Percentiles rank a stretch among this genome's conserved stretches.
phyloP scores from a whole-genome alignment of 2,888 invertebrate species.

The Metellina segmentata region DNA sequence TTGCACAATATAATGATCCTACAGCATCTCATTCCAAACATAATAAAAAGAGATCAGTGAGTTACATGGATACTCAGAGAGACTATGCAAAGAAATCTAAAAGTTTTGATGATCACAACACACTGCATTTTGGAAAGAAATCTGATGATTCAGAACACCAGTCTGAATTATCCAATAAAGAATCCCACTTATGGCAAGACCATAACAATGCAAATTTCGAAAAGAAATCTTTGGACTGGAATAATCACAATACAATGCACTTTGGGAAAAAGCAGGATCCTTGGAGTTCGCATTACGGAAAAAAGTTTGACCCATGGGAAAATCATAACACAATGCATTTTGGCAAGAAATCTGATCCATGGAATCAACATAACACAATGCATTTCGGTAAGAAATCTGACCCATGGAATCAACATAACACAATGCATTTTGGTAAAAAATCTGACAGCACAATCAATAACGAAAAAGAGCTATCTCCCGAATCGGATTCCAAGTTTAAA shows the following conservation, averaged over 20 bases:
- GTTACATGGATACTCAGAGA: not conserved
- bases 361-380: conserved; percentile 30
- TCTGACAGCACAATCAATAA: not conserved
- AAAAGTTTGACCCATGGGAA: conserved; percentile 41
- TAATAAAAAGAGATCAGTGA: not conserved
- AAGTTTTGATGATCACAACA: conserved; percentile 41
- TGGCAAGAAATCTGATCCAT: conserved; percentile 39
- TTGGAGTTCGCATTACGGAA: conserved; percentile 63
- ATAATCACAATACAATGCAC: conserved; percentile 53
- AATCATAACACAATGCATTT: conserved; percentile 57
- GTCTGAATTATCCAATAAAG: conserved; percentile 36
- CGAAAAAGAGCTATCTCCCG: not conserved
- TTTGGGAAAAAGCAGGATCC: conserved; percentile 54
- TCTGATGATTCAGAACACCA: not conserved
- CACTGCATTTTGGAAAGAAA: conserved; percentile 58
- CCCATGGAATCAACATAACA: conserved; percentile 38
- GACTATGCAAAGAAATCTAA: conserved; percentile 8
- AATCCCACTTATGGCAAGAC: conserved; percentile 13
- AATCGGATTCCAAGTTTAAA: not conserved
- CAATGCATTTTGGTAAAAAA: conserved; percentile 67
- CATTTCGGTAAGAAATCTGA: conserved; percentile 50
- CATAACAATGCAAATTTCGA: not conserved
- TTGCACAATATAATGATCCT: not conserved
- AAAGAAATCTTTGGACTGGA: not conserved
- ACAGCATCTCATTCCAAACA: not conserved